Percentiles rank a stretch among this genome's conserved stretches.
These are phyloP conservation scores for Neocrepidodera transversa DNA, from an alignment of 2,888 invertebrate species.

Conservation along the genomic window DNA sequence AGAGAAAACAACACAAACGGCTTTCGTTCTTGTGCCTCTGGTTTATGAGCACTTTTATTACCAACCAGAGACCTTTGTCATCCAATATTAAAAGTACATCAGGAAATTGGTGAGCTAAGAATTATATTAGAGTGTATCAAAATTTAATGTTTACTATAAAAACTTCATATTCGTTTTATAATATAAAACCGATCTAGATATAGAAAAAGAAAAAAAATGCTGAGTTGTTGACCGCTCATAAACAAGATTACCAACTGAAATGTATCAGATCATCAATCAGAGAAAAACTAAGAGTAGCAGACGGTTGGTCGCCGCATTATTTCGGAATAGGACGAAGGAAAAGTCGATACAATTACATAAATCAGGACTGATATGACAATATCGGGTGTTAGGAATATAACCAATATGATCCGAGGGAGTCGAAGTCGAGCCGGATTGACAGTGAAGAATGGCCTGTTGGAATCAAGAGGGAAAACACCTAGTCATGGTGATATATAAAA, in stretches of 20 bases:
- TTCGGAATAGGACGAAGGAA: slow-evolving; percentile 43
- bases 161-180: no score
- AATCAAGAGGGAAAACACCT: slow-evolving; percentile 30
- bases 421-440: slow-evolving; percentile 45
- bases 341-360: slow-evolving; percentile 60
- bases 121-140: no score
- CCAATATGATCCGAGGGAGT: slow-evolving; percentile 55
- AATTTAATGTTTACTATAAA: no score
- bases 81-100: slow-evolving; percentile 27
- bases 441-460: slow-evolving; percentile 46
- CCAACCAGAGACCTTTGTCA: slow-evolving; percentile 21
- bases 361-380: slow-evolving; percentile 58
- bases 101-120: slow-evolving; percentile 23
- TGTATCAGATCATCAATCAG: slow-evolving; percentile 51
- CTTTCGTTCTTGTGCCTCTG: neutral
- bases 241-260: slow-evolving; percentile 43
- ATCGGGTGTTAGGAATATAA: slow-evolving; percentile 57
- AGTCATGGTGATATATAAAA: neutral
- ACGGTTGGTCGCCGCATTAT: slow-evolving; percentile 33
- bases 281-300: slow-evolving; percentile 41
- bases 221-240: slow-evolving; percentile 50
- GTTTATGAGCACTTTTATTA: slow-evolving; percentile 24
- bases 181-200: no score
- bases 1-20: neutral
- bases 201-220: no score